Conservation (phyloP, 2,888 invertebrate species). For the Nemotelus pantherinus region DNA sequence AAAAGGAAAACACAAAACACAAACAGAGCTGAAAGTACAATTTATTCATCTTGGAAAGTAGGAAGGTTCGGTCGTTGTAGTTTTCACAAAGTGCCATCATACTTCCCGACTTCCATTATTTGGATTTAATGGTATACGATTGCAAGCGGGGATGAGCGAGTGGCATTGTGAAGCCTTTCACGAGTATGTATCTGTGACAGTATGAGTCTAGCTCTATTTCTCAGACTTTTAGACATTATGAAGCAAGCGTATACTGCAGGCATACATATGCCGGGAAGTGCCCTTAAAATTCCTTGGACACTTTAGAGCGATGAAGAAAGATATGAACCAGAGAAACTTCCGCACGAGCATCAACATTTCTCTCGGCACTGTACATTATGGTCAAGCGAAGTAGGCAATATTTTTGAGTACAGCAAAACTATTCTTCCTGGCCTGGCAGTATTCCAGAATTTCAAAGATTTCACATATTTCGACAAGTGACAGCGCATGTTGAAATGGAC, state of each 20-base stretch:
- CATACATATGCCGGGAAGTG: slow-evolving; percentile 20
- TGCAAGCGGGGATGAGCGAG: background rate
- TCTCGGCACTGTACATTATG: background rate
- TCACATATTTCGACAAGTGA: background rate
- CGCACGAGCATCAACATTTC: slow-evolving; percentile 17
- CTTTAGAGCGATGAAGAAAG: slow-evolving; percentile 20
- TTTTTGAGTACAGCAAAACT: background rate
- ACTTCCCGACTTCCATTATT: slow-evolving; percentile 16
- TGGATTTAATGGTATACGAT: slow-evolving; percentile 24
- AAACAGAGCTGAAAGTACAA: slow-evolving; percentile 31
- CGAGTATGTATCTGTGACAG: background rate
- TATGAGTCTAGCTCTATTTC: background rate
- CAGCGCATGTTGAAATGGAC: too few relatives aligned
- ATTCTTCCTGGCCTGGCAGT: slow-evolving; percentile 9
- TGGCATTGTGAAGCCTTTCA: background rate
- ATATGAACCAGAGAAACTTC: slow-evolving; percentile 25
- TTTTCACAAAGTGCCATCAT: slow-evolving; percentile 14
- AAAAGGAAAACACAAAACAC: slow-evolving; percentile 18
- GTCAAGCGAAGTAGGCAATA: slow-evolving; percentile 20
- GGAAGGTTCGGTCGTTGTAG: slow-evolving; percentile 13
- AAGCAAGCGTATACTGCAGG: background rate
- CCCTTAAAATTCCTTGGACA: slow-evolving; percentile 30
- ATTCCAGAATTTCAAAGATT: slow-evolving; percentile 20
- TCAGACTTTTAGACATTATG: background rate
- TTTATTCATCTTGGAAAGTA: slow-evolving; percentile 30